phyloP scores from a whole-genome alignment of 2,888 invertebrate genomes.

The Ornithoptera alexandrae region DNA sequence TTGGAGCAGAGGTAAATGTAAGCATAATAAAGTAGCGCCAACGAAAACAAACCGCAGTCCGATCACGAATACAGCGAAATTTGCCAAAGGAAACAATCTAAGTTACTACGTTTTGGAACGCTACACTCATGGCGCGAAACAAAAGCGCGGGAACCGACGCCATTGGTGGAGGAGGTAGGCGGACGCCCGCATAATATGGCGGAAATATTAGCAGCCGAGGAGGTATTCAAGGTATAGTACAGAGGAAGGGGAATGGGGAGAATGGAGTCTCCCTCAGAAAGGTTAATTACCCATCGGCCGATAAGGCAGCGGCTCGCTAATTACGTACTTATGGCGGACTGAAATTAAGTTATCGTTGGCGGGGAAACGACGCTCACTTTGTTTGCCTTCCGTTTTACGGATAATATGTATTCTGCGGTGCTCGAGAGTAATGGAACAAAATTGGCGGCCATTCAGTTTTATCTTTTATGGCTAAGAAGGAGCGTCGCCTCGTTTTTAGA shows the following conservation, averaged over 20 bases:
- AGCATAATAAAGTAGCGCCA: slow-evolving; percentile 67
- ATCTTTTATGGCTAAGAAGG: slow-evolving; percentile 66
- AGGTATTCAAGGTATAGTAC: slow-evolving; percentile 71
- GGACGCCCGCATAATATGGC: slow-evolving; percentile 76
- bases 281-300: slow-evolving; percentile 79
- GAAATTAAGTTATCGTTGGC: slow-evolving; percentile 80
- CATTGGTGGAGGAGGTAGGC: slow-evolving; percentile 78
- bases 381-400: slow-evolving; percentile 79
- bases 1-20: slow-evolving; percentile 40
- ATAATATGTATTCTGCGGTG: slow-evolving; percentile 72
- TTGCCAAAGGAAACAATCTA: slow-evolving; percentile 69
- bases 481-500: slow-evolving; percentile 52
- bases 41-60: slow-evolving; percentile 74
- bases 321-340: slow-evolving; percentile 80
- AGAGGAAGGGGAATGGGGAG: slow-evolving; percentile 50
- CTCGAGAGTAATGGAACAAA: slow-evolving; percentile 75
- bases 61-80: slow-evolving; percentile 71
- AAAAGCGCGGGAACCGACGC: slow-evolving; percentile 76
- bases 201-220: slow-evolving; percentile 76
- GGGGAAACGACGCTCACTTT: slow-evolving; percentile 77
- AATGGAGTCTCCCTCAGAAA: slow-evolving; percentile 54
- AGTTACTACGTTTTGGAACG: slow-evolving; percentile 78
- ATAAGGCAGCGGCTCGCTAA: slow-evolving; percentile 80
- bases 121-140: slow-evolving; percentile 65
- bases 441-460: slow-evolving; percentile 74